Percentiles rank a stretch among this genome's conserved stretches.
phyloP scores from a whole-genome alignment of 2,797 vertebrate species.

The Podarcis lilfordi region DNA sequence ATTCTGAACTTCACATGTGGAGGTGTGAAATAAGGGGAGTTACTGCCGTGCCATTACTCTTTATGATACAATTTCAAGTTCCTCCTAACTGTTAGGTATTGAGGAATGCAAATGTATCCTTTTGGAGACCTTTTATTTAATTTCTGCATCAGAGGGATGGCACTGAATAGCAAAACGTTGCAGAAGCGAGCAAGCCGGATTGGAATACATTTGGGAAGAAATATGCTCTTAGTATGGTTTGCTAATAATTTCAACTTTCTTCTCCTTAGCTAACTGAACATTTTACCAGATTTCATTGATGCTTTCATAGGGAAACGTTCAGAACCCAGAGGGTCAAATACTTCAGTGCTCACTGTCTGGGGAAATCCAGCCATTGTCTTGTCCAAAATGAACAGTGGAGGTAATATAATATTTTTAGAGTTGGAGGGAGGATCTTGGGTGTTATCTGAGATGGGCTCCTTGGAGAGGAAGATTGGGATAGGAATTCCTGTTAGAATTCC shows the following conservation, averaged over 20 bases:
- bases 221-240: not conserved
- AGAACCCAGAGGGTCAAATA: not conserved
- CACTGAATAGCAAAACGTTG: not conserved
- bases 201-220: not conserved
- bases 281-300: not conserved
- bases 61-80: slow-evolving; percentile 18
- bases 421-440: no score
- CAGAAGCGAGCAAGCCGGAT: not conserved
- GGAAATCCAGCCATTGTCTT: not conserved
- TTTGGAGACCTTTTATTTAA: slow-evolving; percentile 39
- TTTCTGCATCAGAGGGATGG: slow-evolving; percentile 8
- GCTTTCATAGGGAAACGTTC: not conserved
- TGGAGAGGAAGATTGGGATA: no score
- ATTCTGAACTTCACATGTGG: not conserved
- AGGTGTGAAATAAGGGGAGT: slow-evolving; percentile 17
- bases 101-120: slow-evolving; percentile 29
- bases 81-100: slow-evolving; percentile 1
- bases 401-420: not conserved
- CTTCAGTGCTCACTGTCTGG: not conserved
- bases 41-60: slow-evolving; percentile 26
- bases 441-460: no score
- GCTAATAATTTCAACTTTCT: not conserved
- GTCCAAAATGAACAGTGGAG: not conserved
- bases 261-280: not conserved
- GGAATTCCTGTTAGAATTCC: no score